Percentiles rank a stretch among this genome's conserved stretches.
These are phyloP conservation scores for Drusus annulatus DNA, from an alignment of 1,140 invertebrate species.

Conservation along the genomic window DNA sequence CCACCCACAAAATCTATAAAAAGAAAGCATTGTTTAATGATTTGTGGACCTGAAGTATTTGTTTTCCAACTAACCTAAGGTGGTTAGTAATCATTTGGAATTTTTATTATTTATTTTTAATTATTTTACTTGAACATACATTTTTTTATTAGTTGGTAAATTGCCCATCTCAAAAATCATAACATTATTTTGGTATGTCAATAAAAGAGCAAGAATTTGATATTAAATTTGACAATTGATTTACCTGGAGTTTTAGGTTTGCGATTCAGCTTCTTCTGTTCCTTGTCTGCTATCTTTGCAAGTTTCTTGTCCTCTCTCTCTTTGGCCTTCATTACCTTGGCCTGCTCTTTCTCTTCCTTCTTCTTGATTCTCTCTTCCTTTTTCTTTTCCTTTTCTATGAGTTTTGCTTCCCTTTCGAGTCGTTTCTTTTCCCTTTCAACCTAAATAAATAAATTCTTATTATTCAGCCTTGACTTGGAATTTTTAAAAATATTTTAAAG, in stretches of 20 bases:
- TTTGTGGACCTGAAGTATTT: too few relatives aligned
- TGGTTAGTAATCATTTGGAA: too few relatives aligned
- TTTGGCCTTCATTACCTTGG: conserved; percentile 71
- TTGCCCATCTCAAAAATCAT: too few relatives aligned
- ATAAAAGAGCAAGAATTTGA: too few relatives aligned
- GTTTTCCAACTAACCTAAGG: too few relatives aligned
- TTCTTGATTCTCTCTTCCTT: conserved; percentile 74
- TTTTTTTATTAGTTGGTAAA: too few relatives aligned
- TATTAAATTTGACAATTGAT: too few relatives aligned
- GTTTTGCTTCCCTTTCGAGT: conserved; percentile 67
- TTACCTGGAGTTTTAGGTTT: conserved; percentile 51
- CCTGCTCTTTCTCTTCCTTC: conserved; percentile 74
- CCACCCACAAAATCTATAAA: conserved; percentile 53
- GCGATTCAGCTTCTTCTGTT: conserved; percentile 64
- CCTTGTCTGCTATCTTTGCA: conserved; percentile 65
- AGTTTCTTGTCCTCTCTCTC: conserved; percentile 68
- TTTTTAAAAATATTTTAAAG: too few relatives aligned
- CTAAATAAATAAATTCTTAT: conserved; percentile 54
- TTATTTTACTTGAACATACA: too few relatives aligned
- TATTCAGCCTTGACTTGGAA: background rate
- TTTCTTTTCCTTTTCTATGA: conserved; percentile 75
- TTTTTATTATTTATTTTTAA: too few relatives aligned
- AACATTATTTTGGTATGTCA: too few relatives aligned
- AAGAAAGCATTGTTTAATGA: background rate
- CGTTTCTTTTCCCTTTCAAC: conserved; percentile 67